Base-by-base conservation (phyloP, 2,113 vertebrate genomes). In the Ellobius talpinus region DNA sequence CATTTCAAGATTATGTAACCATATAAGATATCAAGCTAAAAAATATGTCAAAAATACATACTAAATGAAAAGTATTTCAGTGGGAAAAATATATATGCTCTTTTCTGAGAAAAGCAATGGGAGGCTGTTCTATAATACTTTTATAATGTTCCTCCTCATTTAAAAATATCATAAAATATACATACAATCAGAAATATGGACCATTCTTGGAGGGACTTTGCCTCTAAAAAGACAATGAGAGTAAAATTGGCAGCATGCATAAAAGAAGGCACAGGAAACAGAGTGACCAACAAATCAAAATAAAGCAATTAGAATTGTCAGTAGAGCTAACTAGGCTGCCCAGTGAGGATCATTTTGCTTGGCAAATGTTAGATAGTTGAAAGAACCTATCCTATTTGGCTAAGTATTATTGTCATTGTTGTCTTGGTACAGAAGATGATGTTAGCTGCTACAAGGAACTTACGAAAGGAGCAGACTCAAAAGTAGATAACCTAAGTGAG, bases 11-110 rank as follows among this genome's bases (percentile, higher is more conserved):
- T 74, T 82, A 14, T 42, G 1, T 47, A 77, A 90, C 63, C 11
- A 95, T 45, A 90, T 79, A 96, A 87, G 87, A 93, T 91, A 89
- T 26, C 70, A 13, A 93, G 14, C 73, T 19, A 24, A 94, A 50
- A 23, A 16, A 94, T 5, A 84, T 5, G 84, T 7, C 42, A 68
- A 89, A 93, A 47, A 36, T 24, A 42, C 2, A 52, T 26, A 52
- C 3, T 92, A 73, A 91, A 24, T 52, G 77, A 39, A 7, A 73
- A 87, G 82, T 93, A 66, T 91, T 63, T 12, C 19, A 93, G 29
- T 1, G 39, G 4, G 21, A 58, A 81, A 61, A 68, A 65, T 12
- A 19, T 81, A 2, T 26, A 70, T 90, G 84, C 77, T 33, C 23
- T 26, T 91, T 77, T 94, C 12, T 74, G 16, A 79, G 70, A 65